A percentile compares a stretch with the other conserved stretches of the same genome.
Evolutionary conservation across 2,113 vertebrate species (phyloP).

Genomic region (Nothobranchius kuhntae): DNA sequence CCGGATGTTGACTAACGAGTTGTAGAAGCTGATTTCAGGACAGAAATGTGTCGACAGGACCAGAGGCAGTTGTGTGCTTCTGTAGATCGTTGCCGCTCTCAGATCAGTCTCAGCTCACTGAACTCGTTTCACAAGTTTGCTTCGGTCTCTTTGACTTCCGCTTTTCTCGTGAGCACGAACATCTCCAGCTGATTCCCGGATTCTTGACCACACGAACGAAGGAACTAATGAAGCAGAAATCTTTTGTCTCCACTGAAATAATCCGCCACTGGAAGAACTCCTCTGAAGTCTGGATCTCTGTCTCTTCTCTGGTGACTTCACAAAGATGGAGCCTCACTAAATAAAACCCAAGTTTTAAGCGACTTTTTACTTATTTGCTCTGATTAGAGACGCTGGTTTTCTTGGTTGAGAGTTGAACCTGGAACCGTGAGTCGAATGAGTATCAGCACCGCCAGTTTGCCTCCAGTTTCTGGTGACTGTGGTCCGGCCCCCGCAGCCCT

Average conservation of each 20-base stretch:
- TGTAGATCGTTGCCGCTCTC: background rate
- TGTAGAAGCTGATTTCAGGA: too few relatives aligned
- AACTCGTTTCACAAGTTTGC: slow-evolving; percentile 7
- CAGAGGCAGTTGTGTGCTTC: background rate
- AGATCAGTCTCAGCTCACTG: slow-evolving; percentile 28
- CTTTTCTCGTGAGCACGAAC: background rate
- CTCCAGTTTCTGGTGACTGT: slow-evolving; percentile 17
- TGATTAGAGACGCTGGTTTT: slow-evolving; percentile 2
- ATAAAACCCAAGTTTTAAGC: background rate
- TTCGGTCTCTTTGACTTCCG: slow-evolving; percentile 1
- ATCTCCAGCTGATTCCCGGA: too few relatives aligned
- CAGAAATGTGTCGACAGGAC: too few relatives aligned
- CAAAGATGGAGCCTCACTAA: slow-evolving; percentile 7
- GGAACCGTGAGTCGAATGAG: background rate
- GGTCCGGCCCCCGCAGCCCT: slow-evolving; percentile 57
- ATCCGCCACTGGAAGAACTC: background rate
- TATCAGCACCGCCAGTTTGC: slow-evolving; percentile 23
- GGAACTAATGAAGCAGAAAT: too few relatives aligned
- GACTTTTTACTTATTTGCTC: background rate
- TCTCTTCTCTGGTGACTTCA: slow-evolving; percentile 2
- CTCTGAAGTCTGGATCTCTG: background rate
- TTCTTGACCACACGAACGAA: too few relatives aligned
- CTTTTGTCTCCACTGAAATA: background rate
- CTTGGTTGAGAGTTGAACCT: background rate
- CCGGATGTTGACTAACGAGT: too few relatives aligned